These are phyloP conservation scores for Dorcus parallelipipedus DNA, from an alignment of 2,888 invertebrate species.

Conservation along the genomic window DNA sequence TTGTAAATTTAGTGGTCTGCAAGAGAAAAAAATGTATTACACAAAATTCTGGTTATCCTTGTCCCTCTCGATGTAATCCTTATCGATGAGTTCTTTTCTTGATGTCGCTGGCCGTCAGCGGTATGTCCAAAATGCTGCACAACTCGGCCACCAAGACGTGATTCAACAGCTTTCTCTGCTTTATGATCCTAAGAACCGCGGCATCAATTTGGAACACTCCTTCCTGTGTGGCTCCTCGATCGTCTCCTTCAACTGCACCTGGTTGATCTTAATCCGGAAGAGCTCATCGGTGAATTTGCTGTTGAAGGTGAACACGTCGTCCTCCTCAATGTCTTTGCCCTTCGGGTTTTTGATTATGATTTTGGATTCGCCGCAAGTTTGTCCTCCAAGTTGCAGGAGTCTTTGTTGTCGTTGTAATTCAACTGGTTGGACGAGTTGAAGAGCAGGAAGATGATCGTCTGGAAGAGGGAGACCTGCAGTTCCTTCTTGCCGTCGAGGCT, in stretches of 20 bases:
- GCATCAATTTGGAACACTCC: conserved; percentile 98
- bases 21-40: no score
- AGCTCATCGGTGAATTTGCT: conserved; percentile 86
- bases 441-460: conserved; percentile 85
- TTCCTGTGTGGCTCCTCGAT: conserved; percentile 91
- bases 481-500: conserved; percentile 91
- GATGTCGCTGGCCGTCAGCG: conserved; percentile 94
- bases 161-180: conserved; percentile 89
- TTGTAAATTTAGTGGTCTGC: no score
- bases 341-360: conserved; percentile 83
- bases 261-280: conserved; percentile 96
- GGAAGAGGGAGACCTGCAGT: conserved; percentile 93
- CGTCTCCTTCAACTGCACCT: conserved; percentile 78
- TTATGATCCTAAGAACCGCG: conserved; percentile 97
- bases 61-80: conserved; percentile 97
- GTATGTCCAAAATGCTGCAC: conserved; percentile 94
- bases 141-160: conserved; percentile 94
- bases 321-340: conserved; percentile 80
- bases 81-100: conserved; percentile 97
- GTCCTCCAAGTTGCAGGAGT: conserved; percentile 87
- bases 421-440: conserved; percentile 85
- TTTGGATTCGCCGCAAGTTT: conserved; percentile 89
- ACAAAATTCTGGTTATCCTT: conserved; percentile 88
- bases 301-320: conserved; percentile 82
- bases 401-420: conserved; percentile 79